Evolutionary conservation across 2,797 vertebrate species (phyloP).

Genomic region (Enteromius argenteus): DNA sequence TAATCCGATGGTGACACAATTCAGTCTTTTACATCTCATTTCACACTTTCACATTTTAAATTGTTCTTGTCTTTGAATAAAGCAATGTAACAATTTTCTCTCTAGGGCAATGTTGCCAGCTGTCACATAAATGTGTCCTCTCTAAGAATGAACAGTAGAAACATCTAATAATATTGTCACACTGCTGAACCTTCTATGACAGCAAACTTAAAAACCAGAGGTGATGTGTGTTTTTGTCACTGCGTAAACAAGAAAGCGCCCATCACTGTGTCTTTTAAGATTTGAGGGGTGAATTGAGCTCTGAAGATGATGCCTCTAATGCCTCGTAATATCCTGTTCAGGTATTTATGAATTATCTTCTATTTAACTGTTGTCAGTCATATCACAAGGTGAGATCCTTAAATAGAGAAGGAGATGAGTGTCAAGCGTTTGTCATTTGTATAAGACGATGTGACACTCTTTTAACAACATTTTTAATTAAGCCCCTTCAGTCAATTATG

Average conservation of each 20-base stretch:
- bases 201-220: conserved; percentile 10
- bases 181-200: conserved; percentile 7
- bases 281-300: neutral
- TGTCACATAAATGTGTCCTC: conserved; percentile 26
- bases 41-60: conserved; percentile 19
- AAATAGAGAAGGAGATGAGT: neutral
- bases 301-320: neutral
- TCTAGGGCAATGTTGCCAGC: neutral
- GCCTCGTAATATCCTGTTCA: neutral
- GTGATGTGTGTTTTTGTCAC: conserved; percentile 2
- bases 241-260: neutral
- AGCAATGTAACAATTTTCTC: conserved; percentile 14
- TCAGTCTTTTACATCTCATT: conserved; percentile 24
- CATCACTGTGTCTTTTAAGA: neutral
- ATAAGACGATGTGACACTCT: neutral
- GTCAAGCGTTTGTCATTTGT: conserved; percentile 13
- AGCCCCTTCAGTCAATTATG: conserved; percentile 22
- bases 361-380: neutral
- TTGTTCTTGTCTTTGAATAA: conserved; percentile 14
- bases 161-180: neutral
- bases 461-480: conserved; percentile 24
- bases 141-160: conserved; percentile 4
- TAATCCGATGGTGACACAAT: conserved; percentile 10
- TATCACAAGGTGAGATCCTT: neutral
- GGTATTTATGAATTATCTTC: neutral